Evolutionary conservation across 1,140 invertebrate genomes (phyloP).

Genomic region (Papilio polyxenes): DNA sequence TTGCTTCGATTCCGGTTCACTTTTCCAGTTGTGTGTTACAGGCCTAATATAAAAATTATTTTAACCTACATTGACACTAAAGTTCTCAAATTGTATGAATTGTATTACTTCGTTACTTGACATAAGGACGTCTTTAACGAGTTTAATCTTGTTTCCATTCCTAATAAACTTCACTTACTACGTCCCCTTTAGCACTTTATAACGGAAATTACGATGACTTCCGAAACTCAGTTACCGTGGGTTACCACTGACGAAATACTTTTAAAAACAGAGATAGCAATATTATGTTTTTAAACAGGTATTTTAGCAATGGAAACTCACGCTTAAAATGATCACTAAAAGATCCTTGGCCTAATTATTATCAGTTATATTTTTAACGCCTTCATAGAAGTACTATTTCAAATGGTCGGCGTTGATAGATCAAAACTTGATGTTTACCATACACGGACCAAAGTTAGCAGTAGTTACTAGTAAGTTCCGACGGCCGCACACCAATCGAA

Average conservation of each 20-base stretch:
- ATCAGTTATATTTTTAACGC: neutral
- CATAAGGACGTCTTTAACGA: neutral
- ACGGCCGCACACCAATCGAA: no score
- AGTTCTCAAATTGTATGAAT: neutral
- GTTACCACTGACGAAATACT: neutral
- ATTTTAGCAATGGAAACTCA: no score
- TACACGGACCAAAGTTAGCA: no score
- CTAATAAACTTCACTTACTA: constrained; percentile 2
- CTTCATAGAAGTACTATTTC: neutral
- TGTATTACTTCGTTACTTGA: neutral
- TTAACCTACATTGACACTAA: neutral
- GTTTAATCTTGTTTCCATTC: neutral
- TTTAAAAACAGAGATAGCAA: neutral
- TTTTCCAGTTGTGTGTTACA: neutral
- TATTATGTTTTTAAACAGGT: no score
- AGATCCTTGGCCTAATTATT: neutral
- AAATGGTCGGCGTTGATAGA: no score
- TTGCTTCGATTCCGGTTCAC: no score
- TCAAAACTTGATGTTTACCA: no score
- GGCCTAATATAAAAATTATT: neutral
- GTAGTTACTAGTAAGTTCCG: no score
- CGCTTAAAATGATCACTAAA: no score
- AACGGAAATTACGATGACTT: neutral
- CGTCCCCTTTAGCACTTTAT: neutral
- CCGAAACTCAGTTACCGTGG: neutral